These are phyloP conservation scores for Limenitis camilla DNA, from an alignment of 2,888 invertebrate species.

Conservation along the genomic window DNA sequence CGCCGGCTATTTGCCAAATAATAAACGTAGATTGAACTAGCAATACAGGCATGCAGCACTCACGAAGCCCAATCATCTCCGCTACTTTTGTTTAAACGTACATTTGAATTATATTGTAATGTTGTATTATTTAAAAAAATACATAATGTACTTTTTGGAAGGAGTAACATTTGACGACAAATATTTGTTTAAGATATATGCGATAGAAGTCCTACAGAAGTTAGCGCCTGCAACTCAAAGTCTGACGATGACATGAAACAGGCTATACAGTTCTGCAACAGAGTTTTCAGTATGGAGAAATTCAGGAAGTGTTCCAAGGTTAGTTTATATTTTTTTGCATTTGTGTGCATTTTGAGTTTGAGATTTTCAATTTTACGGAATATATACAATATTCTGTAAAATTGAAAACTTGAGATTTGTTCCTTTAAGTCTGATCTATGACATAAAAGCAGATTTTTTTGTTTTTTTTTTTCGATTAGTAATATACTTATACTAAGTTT, in stretches of 20 bases:
- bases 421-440: neutral
- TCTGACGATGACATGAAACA: conserved; percentile 44
- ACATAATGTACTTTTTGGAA: no score
- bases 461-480: neutral
- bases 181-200: conserved; percentile 65
- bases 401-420: neutral
- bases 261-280: conserved; percentile 77
- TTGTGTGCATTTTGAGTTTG: neutral
- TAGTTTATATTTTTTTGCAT: conserved; percentile 3
- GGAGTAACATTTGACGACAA: neutral
- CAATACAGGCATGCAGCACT: no score
- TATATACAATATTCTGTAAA: neutral
- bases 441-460: neutral
- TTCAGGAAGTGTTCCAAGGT: conserved; percentile 78
- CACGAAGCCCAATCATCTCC: no score
- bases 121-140: no score
- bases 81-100: no score
- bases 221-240: conserved; percentile 61
- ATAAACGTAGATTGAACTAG: no score
- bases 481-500: neutral
- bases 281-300: conserved; percentile 77
- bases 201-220: conserved; percentile 65
- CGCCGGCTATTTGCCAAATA: no score
- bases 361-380: neutral
- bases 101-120: no score